phyloP scores from a whole-genome alignment of 2,113 vertebrate species.

The Muscicapa adusta region DNA sequence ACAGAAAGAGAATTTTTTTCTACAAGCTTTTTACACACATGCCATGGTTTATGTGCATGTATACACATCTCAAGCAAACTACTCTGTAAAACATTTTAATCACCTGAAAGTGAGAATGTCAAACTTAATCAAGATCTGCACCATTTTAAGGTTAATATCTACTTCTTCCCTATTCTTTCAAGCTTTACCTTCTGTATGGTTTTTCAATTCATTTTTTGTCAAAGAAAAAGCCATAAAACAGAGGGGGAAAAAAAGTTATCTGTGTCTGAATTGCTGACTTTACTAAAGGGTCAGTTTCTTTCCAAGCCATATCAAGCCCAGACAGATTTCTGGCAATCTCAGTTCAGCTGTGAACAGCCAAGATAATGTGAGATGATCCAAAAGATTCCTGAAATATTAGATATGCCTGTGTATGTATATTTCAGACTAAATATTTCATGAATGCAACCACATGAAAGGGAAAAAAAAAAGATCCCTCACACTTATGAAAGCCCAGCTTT shows the following conservation, averaged over 20 bases:
- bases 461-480: background rate
- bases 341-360: background rate
- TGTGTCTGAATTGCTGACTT: background rate
- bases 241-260: background rate
- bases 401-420: conserved; percentile 20
- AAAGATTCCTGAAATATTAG: conserved; percentile 62
- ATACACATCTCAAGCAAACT: background rate
- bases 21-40: background rate
- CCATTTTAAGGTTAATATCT: background rate
- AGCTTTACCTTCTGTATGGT: background rate
- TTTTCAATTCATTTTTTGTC: background rate
- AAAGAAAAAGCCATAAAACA: background rate
- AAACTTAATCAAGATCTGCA: background rate
- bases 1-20: background rate
- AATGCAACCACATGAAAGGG: background rate
- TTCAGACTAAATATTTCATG: conserved; percentile 53
- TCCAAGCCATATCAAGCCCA: background rate
- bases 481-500: background rate
- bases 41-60: background rate
- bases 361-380: conserved; percentile 41
- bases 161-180: background rate
- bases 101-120: background rate
- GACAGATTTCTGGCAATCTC: conserved; percentile 26
- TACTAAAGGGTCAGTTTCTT: conserved; percentile 2
- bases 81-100: background rate